phyloP scores from a whole-genome alignment of 2,113 vertebrate species.

The Craseonycteris thonglongyai region DNA sequence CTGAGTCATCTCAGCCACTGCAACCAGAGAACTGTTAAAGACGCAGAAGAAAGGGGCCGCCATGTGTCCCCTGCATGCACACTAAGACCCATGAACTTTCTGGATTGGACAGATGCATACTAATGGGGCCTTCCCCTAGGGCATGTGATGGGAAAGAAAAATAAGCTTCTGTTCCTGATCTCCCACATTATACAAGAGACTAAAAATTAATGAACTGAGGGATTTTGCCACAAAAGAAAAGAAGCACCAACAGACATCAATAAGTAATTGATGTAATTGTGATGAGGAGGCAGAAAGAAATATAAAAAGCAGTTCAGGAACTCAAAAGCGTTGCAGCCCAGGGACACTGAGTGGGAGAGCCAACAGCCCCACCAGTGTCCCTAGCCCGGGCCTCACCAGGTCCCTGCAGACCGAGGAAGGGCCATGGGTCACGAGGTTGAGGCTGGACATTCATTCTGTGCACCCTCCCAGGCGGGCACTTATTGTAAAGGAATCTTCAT shows the following conservation, averaged over 20 bases:
- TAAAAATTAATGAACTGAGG: not conserved
- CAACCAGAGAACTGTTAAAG: not conserved
- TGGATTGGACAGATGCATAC: not conserved
- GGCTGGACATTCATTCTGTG: accelerated
- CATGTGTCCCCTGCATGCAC: not conserved
- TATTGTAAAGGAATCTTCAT: not conserved
- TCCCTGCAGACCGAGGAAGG: accelerated
- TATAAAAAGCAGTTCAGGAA: not conserved
- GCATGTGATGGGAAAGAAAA: not conserved
- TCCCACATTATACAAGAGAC: not conserved
- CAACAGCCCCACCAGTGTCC: accelerated
- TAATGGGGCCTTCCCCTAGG: no score
- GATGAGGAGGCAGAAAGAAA: not conserved
- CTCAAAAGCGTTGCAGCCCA: accelerated
- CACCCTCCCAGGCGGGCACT: accelerated
- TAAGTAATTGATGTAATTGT: not conserved
- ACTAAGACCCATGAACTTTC: not conserved
- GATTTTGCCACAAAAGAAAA: not conserved
- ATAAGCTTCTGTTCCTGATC: not conserved
- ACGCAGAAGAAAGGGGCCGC: not conserved
- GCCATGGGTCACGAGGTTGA: accelerated
- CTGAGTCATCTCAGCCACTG: not conserved
- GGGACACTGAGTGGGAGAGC: not conserved
- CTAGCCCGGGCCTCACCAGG: accelerated
- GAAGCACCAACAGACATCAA: accelerated